Percentiles rank a stretch among this genome's conserved stretches.
These are phyloP conservation scores for Engraulis encrasicolus DNA, from an alignment of 2,113 vertebrate genomes.

Conservation along the genomic window DNA sequence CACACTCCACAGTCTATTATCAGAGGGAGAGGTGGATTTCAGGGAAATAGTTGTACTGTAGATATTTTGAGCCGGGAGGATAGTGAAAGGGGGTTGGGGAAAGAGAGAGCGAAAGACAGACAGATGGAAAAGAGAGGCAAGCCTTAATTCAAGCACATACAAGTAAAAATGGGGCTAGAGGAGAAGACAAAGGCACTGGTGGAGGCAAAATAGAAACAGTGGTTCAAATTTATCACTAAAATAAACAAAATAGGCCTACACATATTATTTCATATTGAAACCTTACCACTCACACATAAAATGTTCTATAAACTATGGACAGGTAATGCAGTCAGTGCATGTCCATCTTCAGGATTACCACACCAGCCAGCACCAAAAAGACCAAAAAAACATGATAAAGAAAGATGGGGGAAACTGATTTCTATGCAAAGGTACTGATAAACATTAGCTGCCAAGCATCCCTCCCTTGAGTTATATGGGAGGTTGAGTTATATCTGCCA, in stretches of 20 bases:
- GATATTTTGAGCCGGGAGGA: not conserved
- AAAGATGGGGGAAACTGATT: not conserved
- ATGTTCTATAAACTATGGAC: not conserved
- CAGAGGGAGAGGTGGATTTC: not conserved
- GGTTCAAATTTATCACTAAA: not conserved
- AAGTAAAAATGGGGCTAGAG: too few relatives aligned
- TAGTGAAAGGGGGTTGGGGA: slow-evolving; percentile 12
- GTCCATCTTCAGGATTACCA: too few relatives aligned
- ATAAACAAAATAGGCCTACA: not conserved
- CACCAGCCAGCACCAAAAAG: not conserved
- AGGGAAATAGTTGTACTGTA: not conserved
- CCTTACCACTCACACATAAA: too few relatives aligned
- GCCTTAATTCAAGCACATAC: slow-evolving; percentile 26
- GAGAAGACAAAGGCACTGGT: not conserved
- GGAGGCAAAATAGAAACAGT: not conserved
- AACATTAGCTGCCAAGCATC: not conserved
- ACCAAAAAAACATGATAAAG: not conserved
- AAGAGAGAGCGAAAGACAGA: not conserved
- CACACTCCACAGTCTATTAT: not conserved
- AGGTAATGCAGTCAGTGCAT: not conserved
- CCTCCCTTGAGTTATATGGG: not conserved
- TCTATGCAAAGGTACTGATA: not conserved
- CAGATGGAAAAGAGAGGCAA: not conserved
- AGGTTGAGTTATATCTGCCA: not conserved
- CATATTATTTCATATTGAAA: too few relatives aligned